phyloP scores from a whole-genome alignment of 1,140 invertebrate genomes.

The Monochamus saltuarius region DNA sequence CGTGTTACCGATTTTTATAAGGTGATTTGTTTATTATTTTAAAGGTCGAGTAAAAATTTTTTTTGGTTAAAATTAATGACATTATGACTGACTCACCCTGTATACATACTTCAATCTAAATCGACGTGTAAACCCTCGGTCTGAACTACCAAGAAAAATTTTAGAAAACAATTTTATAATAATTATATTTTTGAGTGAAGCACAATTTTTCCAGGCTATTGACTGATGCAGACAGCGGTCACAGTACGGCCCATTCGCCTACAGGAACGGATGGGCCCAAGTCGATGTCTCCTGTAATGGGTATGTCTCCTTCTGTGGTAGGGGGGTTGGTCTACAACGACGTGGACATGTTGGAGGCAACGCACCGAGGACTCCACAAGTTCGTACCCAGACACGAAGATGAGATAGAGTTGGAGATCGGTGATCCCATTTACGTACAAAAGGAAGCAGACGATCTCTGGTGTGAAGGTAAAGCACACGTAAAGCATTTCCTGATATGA shows the following conservation, averaged over 20 bases:
- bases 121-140: too few relatives aligned
- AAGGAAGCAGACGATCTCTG: constrained; percentile 96
- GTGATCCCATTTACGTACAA: constrained; percentile 95
- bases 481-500: background rate
- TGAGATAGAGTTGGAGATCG: constrained; percentile 95
- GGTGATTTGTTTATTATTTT: too few relatives aligned
- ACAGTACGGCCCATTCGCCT: constrained; percentile 86
- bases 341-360: constrained; percentile 87
- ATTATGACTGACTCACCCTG: too few relatives aligned
- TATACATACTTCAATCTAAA: too few relatives aligned
- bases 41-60: too few relatives aligned
- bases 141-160: too few relatives aligned
- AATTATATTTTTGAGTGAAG: too few relatives aligned
- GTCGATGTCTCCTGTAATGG: constrained; percentile 72
- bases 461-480: constrained; percentile 80
- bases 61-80: too few relatives aligned
- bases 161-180: too few relatives aligned
- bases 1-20: too few relatives aligned
- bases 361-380: constrained; percentile 92
- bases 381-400: constrained; percentile 93
- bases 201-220: constrained; percentile 57
- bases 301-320: constrained; percentile 55
- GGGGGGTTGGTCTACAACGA: constrained; percentile 75
- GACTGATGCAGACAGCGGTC: constrained; percentile 79
- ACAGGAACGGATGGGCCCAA: constrained; percentile 70